Conservation (phyloP, 2,888 invertebrate genomes). For the Ariolimax columbianus region DNA sequence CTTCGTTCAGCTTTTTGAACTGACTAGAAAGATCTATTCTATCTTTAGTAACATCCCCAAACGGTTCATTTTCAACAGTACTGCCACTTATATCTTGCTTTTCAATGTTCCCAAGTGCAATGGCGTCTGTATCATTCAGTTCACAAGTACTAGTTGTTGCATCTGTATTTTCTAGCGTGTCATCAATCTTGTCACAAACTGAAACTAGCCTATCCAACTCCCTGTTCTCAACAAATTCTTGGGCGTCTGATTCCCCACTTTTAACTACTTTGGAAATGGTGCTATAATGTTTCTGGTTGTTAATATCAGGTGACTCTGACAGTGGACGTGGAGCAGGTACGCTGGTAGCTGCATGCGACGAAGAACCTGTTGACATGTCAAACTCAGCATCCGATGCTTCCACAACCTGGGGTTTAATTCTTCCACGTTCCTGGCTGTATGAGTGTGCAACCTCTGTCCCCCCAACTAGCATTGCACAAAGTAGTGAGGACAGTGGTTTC, state of each 20-base stretch:
- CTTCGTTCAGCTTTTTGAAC: conserved; percentile 46
- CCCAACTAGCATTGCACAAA: conserved; percentile 56
- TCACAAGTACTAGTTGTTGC: background rate
- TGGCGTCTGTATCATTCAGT: background rate
- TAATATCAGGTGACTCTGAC: background rate
- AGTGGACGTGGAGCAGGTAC: background rate
- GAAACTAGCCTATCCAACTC: background rate
- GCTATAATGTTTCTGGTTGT: background rate
- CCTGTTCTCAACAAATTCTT: background rate
- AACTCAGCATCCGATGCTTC: conserved; percentile 40
- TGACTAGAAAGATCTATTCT: conserved; percentile 17
- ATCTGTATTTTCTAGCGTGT: background rate
- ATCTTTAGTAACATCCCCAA: background rate
- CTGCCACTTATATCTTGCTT: background rate
- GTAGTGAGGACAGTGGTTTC: conserved; percentile 41
- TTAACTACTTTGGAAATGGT: background rate
- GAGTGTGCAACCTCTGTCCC: conserved; percentile 53
- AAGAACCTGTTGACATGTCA: background rate
- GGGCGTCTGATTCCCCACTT: background rate
- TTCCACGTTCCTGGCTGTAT: conserved; percentile 48
- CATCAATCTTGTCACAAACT: background rate
- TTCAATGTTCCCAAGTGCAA: conserved; percentile 20
- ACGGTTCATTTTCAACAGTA: conserved; percentile 2
- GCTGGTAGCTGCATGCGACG: background rate
- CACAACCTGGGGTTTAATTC: conserved; percentile 9